These are phyloP conservation scores for Pyralis farinalis DNA, from an alignment of 2,888 invertebrate genomes.

Conservation along the genomic window DNA sequence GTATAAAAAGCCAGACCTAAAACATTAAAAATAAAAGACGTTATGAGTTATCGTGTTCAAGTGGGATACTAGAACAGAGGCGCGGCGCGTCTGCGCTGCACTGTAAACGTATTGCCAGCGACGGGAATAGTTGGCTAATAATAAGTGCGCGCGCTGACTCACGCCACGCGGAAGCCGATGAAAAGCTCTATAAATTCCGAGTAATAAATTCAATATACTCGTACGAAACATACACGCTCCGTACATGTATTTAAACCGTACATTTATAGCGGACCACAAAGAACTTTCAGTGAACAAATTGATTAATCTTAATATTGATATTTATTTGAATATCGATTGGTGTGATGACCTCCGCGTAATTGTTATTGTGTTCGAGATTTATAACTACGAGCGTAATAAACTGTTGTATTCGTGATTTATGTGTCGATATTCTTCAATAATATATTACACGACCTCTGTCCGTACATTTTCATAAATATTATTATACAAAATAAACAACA, in stretches of 20 bases:
- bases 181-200: constrained; percentile 59
- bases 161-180: constrained; percentile 55
- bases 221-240: constrained; percentile 14
- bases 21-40: constrained; percentile 1
- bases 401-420: constrained; percentile 6
- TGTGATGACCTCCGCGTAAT: constrained; percentile 19
- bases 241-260: constrained; percentile 19
- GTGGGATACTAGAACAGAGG: constrained; percentile 5
- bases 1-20: neutral
- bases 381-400: constrained; percentile 1
- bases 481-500: neutral
- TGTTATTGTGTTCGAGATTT: constrained; percentile 18
- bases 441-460: neutral
- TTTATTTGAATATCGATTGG: constrained; percentile 18
- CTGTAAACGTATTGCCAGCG: constrained; percentile 6
- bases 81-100: constrained; percentile 9
- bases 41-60: constrained; percentile 3
- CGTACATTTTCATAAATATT: neutral
- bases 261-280: constrained; percentile 24
- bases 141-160: constrained; percentile 53
- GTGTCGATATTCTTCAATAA: neutral
- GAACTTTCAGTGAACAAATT: constrained; percentile 9
- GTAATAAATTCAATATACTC: constrained; percentile 49
- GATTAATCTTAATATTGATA: constrained; percentile 25
- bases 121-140: constrained; percentile 60